Base-by-base conservation (phyloP, 2,113 vertebrate genomes). In the Gnathonemus echidnorhynchus region DNA sequence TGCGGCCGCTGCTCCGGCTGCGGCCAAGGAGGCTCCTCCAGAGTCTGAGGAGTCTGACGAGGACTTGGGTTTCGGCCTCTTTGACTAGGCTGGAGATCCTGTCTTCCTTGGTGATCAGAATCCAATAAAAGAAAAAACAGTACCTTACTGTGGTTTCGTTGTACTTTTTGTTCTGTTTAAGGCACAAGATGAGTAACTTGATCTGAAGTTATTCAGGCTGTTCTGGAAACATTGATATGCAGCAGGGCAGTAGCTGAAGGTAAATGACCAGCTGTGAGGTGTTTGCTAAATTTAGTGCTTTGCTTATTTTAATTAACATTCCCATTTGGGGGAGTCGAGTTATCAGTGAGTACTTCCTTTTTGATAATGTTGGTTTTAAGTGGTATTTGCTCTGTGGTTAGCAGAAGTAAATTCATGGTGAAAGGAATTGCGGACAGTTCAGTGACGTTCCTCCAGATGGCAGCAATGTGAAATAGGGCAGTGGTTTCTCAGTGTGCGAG, bases 61-160 rank as follows among this genome's bases (percentile, higher is more conserved):
- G 3, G 98, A 99, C 94, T 98, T 99, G 98, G 98, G 98, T 90
- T 99, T 99, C 0, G 97, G 97, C 87, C 97, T 99, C 50, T 99
- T 99, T 2, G 98, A 99, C 94, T 98, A 95, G 0, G 88, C 53
- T 27, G 52, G 27, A 66, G 56, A 62, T 21, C 42, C 53, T 7
- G 15, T 19, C 53, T 8, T 11, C 74, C 13, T 35, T 87, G 50
- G 13, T 5, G 49, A 42, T 8, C 87, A 46, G 31, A 46, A 15
- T 42, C 45, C 39, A 88, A 88, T 88, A 88, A 88, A 88, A 42
- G 74, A 6, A 3, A 45, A 52, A 35, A 27, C 15, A 6, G 5
- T 52, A 52, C 10, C 5, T 52, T 87, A n/a, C 4, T 87, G 86
- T 87, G 85, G 10, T 17, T 17, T 35, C 13, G 3, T 27, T 27